Conservation (phyloP, 2,888 invertebrate genomes). For the Aethes cnicana region DNA sequence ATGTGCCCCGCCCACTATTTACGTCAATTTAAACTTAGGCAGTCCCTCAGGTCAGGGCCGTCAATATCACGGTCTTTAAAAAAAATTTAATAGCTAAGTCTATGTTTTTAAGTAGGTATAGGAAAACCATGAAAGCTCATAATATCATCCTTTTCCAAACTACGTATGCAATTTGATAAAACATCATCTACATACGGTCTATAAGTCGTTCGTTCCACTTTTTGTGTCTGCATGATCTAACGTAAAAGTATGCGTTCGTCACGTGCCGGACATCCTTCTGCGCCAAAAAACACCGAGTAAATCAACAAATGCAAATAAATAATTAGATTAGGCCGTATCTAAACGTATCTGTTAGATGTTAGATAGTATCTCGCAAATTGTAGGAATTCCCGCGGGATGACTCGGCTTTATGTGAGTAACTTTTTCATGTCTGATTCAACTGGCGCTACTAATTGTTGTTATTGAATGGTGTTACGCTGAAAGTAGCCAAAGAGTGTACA, state of each 20-base stretch:
- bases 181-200: too few relatives aligned
- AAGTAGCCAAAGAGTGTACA: conserved; percentile 16
- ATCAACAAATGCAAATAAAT: conserved; percentile 41
- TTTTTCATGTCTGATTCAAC: conserved; percentile 32
- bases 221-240: conserved; percentile 14
- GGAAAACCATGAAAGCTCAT: too few relatives aligned
- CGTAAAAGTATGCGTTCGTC: conserved; percentile 10
- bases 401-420: conserved; percentile 31
- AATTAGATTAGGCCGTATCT: conserved; percentile 54
- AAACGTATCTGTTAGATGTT: conserved; percentile 39
- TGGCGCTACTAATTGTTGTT: conserved; percentile 34
- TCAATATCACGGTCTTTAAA: too few relatives aligned
- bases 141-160: too few relatives aligned
- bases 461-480: conserved; percentile 33
- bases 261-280: conserved; percentile 55
- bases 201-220: background rate
- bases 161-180: too few relatives aligned
- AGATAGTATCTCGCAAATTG: conserved; percentile 41
- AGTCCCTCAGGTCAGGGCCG: too few relatives aligned
- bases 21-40: too few relatives aligned
- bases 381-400: conserved; percentile 49
- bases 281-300: conserved; percentile 19
- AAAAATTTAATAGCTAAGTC: too few relatives aligned
- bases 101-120: too few relatives aligned
- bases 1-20: too few relatives aligned